Percentiles rank a stretch among this genome's conserved stretches.
These are phyloP conservation scores for Cichladusa arquata DNA, from an alignment of 2,113 vertebrate genomes.

Conservation along the genomic window DNA sequence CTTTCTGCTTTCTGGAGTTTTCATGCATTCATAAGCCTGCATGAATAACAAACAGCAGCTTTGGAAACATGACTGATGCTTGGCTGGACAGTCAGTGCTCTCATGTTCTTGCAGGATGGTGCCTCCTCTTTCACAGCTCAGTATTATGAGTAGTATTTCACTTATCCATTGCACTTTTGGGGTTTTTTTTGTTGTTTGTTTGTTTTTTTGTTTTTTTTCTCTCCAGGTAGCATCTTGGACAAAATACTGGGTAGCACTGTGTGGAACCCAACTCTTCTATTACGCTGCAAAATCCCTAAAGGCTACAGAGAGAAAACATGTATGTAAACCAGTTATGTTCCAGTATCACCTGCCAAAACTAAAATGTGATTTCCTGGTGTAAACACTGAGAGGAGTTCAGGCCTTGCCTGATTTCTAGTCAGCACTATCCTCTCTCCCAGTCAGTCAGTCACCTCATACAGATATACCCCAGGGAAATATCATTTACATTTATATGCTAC, in stretches of 20 bases:
- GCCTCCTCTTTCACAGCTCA: neutral
- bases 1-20: neutral
- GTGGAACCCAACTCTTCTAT: constrained; percentile 92
- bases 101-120: neutral
- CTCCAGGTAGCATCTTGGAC: constrained; percentile 95
- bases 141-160: neutral
- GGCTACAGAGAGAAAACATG: constrained; percentile 96
- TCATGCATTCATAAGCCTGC: neutral
- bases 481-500: neutral
- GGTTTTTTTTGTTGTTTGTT: neutral
- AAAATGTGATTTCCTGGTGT: constrained; percentile 16
- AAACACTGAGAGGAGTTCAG: neutral
- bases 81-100: neutral
- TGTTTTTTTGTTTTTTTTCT: neutral
- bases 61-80: neutral
- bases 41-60: neutral
- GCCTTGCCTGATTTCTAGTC: neutral
- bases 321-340: constrained; percentile 70
- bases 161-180: neutral
- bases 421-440: neutral
- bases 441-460: neutral
- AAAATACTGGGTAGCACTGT: constrained; percentile 96
- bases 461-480: neutral
- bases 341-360: neutral
- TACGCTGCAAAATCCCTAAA: constrained; percentile 98